Evolutionary conservation across 1,140 invertebrate genomes (phyloP).

Genomic region (Caenorhabditis elegans): DNA sequence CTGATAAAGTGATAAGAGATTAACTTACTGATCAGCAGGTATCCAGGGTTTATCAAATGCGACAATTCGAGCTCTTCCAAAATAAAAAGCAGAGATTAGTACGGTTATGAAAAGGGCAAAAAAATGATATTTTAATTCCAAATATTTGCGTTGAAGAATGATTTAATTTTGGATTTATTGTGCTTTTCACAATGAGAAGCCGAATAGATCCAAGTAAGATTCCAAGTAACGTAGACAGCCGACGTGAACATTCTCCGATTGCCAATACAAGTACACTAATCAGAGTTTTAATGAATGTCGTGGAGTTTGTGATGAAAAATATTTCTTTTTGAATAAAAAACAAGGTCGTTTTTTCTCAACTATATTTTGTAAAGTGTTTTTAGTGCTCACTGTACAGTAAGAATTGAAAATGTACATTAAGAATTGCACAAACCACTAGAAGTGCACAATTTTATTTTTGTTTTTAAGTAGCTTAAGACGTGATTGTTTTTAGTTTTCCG

Average conservation of each 20-base stretch:
- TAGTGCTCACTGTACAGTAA: no score
- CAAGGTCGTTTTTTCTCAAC: no score
- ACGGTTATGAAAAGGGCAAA: background rate
- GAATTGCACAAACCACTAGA: no score
- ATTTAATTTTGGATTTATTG: background rate
- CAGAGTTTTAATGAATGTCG: background rate
- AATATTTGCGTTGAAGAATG: background rate
- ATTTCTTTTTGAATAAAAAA: no score
- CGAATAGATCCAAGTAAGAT: background rate
- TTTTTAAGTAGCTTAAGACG: no score
- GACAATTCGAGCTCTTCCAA: background rate
- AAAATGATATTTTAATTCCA: background rate
- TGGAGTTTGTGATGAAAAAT: background rate
- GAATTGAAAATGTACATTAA: no score
- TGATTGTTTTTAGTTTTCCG: no score
- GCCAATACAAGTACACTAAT: background rate
- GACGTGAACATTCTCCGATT: background rate
- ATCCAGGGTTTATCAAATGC: background rate
- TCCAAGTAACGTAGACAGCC: background rate
- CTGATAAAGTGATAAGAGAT: background rate
- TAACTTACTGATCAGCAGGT: background rate
- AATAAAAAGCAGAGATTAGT: background rate
- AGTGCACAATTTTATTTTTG: no score
- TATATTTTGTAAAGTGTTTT: no score
- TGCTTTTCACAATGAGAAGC: background rate